These are phyloP conservation scores for Chiroxiphia lanceolata DNA, from an alignment of 2,797 vertebrate species.

Conservation along the genomic window DNA sequence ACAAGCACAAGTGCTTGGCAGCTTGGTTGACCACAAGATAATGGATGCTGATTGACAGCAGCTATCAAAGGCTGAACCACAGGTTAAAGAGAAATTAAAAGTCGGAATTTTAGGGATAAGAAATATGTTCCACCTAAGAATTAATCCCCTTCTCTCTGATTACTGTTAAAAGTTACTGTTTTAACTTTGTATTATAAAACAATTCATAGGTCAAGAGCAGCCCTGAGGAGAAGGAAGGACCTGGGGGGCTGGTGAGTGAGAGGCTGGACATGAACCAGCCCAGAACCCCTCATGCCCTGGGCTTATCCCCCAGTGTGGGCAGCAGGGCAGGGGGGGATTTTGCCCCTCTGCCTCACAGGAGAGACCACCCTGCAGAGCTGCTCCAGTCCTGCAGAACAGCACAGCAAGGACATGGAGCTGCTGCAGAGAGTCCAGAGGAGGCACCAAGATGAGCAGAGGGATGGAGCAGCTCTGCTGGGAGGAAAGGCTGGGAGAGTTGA, in stretches of 20 bases:
- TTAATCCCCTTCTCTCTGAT: not conserved
- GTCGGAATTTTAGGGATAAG: not conserved
- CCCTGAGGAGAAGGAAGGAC: not conserved
- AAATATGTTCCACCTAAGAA: not conserved
- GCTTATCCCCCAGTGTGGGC: not conserved
- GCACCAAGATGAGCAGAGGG: not conserved
- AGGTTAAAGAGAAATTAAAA: not conserved
- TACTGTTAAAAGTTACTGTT: not conserved
- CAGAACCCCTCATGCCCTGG: too few species aligned
- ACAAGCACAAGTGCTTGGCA: constrained; percentile 1
- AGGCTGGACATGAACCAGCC: not conserved
- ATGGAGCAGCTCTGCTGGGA: not conserved
- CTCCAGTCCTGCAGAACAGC: not conserved
- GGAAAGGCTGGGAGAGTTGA: not conserved
- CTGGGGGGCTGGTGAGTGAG: not conserved
- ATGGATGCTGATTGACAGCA: not conserved
- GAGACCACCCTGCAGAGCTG: not conserved
- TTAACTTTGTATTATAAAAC: not conserved
- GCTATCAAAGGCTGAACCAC: not conserved
- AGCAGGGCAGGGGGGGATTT: not conserved
- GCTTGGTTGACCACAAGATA: not conserved
- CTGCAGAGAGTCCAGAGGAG: not conserved
- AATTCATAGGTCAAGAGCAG: not conserved
- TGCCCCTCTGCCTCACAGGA: not conserved
- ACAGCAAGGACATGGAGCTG: not conserved